A percentile compares a stretch with the other conserved stretches of the same genome.
Conservation (phyloP, 2,113 vertebrate genomes). For the Rhabdomys dilectus region DNA sequence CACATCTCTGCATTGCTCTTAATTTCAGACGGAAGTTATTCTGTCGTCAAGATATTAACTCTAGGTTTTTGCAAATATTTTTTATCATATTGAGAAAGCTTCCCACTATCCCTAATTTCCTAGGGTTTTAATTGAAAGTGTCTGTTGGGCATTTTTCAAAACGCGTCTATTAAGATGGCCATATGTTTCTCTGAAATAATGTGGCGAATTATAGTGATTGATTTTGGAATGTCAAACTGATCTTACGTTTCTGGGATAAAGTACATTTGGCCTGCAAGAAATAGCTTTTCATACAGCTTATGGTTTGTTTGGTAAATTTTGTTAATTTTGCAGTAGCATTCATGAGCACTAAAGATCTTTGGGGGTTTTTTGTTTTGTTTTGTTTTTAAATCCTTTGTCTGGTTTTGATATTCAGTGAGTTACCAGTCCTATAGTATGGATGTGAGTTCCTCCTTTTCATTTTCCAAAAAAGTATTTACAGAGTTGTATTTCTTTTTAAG, state of each 20-base stretch:
- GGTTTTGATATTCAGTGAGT: slow-evolving; percentile 5
- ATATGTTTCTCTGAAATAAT: slow-evolving; percentile 1
- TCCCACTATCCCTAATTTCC: neutral
- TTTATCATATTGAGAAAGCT: neutral
- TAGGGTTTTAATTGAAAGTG: neutral
- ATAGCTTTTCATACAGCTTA: neutral
- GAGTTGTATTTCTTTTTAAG: neutral
- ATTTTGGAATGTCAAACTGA: neutral
- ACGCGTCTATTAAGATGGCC: neutral
- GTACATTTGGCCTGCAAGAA: neutral
- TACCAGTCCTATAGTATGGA: neutral
- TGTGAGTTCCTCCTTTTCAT: neutral
- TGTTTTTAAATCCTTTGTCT: slow-evolving; percentile 19
- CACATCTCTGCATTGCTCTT: neutral
- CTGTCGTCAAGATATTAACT: neutral
- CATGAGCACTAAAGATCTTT: neutral
- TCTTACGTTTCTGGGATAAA: slow-evolving; percentile 23
- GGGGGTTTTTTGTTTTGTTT: neutral
- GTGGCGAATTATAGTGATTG: slow-evolving; percentile 26
- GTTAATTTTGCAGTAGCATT: slow-evolving; percentile 4
- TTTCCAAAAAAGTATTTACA: slow-evolving; percentile 19
- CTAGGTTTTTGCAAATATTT: neutral
- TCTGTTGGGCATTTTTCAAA: neutral
- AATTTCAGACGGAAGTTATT: neutral
- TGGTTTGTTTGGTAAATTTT: slow-evolving; percentile 23